Evolutionary conservation across 2,113 vertebrate species (phyloP).

Genomic region (Anguilla japonica): DNA sequence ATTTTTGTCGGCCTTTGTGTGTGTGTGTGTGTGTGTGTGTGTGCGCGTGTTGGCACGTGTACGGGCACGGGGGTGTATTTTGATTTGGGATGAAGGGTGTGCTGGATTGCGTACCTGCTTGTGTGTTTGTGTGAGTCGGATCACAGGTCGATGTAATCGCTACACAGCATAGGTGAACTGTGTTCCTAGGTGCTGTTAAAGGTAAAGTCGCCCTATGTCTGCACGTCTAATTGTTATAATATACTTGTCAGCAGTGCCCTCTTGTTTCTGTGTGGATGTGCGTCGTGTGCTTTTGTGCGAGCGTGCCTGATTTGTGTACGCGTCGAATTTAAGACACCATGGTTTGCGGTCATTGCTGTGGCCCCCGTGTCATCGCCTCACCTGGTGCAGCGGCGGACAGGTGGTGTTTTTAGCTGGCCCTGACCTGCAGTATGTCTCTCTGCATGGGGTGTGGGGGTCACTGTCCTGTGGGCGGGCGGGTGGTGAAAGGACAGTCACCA

Average conservation of each 20-base stretch:
- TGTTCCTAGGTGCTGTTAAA: neutral
- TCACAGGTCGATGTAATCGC: neutral
- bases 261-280: neutral
- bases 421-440: neutral
- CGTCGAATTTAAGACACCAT: neutral
- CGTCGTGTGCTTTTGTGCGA: neutral
- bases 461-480: slow-evolving; percentile 38
- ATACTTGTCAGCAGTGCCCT: neutral
- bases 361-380: neutral
- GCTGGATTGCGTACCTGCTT: slow-evolving; percentile 6
- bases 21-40: neutral
- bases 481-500: slow-evolving; percentile 54
- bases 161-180: neutral
- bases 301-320: neutral
- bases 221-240: neutral
- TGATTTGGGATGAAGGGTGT: slow-evolving; percentile 16
- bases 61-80: neutral
- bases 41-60: neutral
- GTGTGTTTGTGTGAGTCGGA: slow-evolving; percentile 17
- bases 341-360: neutral
- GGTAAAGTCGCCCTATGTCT: neutral
- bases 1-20: neutral
- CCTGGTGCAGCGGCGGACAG: no score
- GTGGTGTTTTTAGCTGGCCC: neutral
- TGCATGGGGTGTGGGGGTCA: slow-evolving; percentile 33